Base-by-base conservation (phyloP, 2,888 invertebrate genomes). In the Candidula unifasciata region DNA sequence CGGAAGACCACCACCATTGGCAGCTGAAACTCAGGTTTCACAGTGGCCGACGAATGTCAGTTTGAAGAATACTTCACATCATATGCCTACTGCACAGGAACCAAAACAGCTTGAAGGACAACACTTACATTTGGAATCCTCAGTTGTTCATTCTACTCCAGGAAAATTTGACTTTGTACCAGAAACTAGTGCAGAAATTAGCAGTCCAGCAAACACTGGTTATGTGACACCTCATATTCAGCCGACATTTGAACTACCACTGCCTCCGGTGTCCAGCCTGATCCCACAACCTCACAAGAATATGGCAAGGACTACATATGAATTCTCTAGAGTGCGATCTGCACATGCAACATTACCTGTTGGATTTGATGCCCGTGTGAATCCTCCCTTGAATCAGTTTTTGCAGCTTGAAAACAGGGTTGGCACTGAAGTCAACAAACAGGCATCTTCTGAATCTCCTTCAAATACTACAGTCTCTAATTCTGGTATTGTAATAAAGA, bases 301-400 rank as follows among this genome's bases (percentile, higher is more conserved):
- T 21, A 27, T 27, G 6, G 21, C 37, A 2, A 64, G 30, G 52
- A 60, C 76, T 37, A 83, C 86, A 10, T 90, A 89, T 85, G 88
- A 87, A 27, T 89, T 86, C 84, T 90, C 90, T 27, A 85, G 87
- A 80, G 91, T 90, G 18, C 90, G 89, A 10, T 88, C 91, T 13
- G 88, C 91, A 68, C 90, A 92, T 82, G 88, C 91, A 30, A 86
- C 86, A 21, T 88, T 90, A 76, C 91, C 91, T 18, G 66, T 85
- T 13, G 86, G 88, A 37, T 90, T 87, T 88, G 90, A 90, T 87
- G 89, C 89, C 33, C 87, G 90, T 78, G 2, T 83, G 44, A 33
- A 30, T 8, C 27, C 44, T 0, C 18, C 27, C n/a, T 27, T 21
- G 0, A 74, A 24, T 21, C 24, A 64, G 30, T 71, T 10, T 18